These are phyloP conservation scores for Aphidius ervi DNA, from an alignment of 1,140 invertebrate species.

Conservation along the genomic window DNA sequence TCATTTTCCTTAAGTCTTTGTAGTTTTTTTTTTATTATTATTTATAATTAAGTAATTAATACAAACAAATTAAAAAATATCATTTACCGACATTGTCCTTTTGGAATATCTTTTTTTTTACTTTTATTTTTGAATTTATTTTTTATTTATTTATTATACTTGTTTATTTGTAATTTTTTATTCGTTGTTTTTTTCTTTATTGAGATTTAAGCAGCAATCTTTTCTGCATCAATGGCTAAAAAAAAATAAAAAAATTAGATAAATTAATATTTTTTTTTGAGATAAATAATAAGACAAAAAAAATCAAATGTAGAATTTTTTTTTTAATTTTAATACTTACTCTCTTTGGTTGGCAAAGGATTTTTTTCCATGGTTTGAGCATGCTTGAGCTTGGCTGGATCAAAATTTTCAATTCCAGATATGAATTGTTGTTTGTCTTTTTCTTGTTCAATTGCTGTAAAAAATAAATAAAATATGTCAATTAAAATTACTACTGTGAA, in stretches of 20 bases:
- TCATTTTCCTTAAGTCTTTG: background rate
- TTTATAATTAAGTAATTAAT: background rate
- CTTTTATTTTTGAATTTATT: slow-evolving; percentile 35
- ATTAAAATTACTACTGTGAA: too few species aligned
- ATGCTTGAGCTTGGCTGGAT: slow-evolving; percentile 79
- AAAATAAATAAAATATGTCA: background rate
- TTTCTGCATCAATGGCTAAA: slow-evolving; percentile 44
- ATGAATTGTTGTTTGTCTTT: slow-evolving; percentile 82
- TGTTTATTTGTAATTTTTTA: slow-evolving; percentile 34
- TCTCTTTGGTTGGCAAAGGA: slow-evolving; percentile 73
- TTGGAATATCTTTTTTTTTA: background rate
- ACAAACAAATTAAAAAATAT: slow-evolving; percentile 13
- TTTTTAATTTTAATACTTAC: slow-evolving; percentile 35
- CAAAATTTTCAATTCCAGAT: slow-evolving; percentile 84
- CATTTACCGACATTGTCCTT: background rate
- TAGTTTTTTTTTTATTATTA: slow-evolving; percentile 6
- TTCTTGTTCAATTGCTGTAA: slow-evolving; percentile 78
- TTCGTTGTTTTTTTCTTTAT: too few species aligned
- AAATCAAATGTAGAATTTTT: background rate
- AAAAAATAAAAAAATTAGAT: background rate
- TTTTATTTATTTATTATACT: slow-evolving; percentile 46
- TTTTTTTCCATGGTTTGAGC: slow-evolving; percentile 88
- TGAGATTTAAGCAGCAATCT: slow-evolving; percentile 31
- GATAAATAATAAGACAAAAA: background rate
- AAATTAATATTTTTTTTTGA: background rate